Percentiles rank a stretch among this genome's conserved stretches.
Evolutionary conservation across 1,140 invertebrate species (phyloP).

Genomic region (Tetramorium simillimum): DNA sequence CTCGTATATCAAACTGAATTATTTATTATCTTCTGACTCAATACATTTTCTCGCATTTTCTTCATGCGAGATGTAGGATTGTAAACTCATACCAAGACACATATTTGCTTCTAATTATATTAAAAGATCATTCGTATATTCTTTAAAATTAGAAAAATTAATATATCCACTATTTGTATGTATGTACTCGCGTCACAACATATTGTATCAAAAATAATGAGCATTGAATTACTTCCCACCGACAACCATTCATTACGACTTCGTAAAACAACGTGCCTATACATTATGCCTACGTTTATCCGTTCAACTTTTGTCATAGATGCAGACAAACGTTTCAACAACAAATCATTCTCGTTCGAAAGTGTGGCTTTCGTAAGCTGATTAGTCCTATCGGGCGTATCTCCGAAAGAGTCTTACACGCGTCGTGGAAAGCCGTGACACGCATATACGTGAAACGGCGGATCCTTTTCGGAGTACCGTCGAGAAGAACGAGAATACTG

Average conservation of each 20-base stretch:
- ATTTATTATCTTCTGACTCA: conserved; percentile 58
- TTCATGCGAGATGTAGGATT: not conserved
- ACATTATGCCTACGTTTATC: not conserved
- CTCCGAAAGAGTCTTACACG: conserved; percentile 50
- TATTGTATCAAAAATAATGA: not conserved
- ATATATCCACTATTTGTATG: not conserved
- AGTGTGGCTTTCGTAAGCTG: conserved; percentile 68
- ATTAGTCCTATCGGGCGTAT: conserved; percentile 74
- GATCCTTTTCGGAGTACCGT: conserved; percentile 61
- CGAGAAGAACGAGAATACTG: conserved; percentile 60
- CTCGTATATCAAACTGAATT: conserved; percentile 62
- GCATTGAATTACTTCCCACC: not conserved
- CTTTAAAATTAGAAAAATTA: conserved; percentile 15
- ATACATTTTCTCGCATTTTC: conserved; percentile 61
- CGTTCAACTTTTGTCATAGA: conserved; percentile 63
- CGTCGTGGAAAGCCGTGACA: conserved; percentile 65
- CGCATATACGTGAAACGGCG: conserved; percentile 52
- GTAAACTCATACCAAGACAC: not conserved
- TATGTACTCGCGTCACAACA: not conserved
- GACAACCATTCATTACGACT: not conserved
- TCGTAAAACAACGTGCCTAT: not conserved
- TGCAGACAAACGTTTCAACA: conserved; percentile 68
- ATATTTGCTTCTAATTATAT: not conserved
- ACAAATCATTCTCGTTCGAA: conserved; percentile 69
- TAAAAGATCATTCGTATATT: not conserved